phyloP scores from a whole-genome alignment of 2,888 invertebrate genomes.

The Drosophila monieri region DNA sequence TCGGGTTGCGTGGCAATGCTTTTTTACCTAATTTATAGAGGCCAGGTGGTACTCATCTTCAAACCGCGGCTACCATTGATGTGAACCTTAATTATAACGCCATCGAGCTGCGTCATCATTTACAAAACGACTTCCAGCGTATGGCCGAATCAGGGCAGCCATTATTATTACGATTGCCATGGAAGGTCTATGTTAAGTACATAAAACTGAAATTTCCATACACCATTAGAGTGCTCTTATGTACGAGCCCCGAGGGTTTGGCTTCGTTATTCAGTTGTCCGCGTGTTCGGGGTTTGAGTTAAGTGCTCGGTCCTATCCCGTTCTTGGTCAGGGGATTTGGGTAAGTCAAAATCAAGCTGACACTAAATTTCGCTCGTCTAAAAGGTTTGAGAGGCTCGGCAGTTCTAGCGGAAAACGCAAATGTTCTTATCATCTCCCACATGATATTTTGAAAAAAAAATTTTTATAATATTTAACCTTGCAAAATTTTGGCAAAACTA shows the following conservation, averaged over 20 bases:
- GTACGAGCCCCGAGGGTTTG: neutral
- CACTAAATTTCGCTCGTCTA: neutral
- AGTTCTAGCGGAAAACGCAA: neutral
- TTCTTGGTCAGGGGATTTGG: neutral
- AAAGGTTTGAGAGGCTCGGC: neutral
- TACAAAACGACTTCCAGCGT: slow-evolving; percentile 43
- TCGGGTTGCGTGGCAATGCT: slow-evolving; percentile 25
- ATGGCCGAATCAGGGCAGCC: slow-evolving; percentile 50
- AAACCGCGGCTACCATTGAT: slow-evolving; percentile 31
- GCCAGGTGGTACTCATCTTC: slow-evolving; percentile 57
- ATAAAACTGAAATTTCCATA: slow-evolving; percentile 10
- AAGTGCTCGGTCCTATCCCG: neutral
- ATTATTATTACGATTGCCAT: slow-evolving; percentile 37
- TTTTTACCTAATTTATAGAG: slow-evolving; percentile 52
- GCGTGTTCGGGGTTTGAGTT: neutral
- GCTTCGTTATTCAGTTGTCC: neutral
- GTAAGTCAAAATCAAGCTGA: slow-evolving; percentile 1
- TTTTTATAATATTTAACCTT: neutral
- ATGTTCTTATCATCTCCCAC: neutral
- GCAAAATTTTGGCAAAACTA: neutral
- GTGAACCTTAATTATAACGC: slow-evolving; percentile 73
- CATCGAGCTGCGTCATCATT: slow-evolving; percentile 70
- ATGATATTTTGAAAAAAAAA: neutral
- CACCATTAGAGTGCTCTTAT: slow-evolving; percentile 6
- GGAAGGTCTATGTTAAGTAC: slow-evolving; percentile 22